Evolutionary conservation across 2,797 vertebrate species (phyloP).

Genomic region (Limnodromus scolopaceus): DNA sequence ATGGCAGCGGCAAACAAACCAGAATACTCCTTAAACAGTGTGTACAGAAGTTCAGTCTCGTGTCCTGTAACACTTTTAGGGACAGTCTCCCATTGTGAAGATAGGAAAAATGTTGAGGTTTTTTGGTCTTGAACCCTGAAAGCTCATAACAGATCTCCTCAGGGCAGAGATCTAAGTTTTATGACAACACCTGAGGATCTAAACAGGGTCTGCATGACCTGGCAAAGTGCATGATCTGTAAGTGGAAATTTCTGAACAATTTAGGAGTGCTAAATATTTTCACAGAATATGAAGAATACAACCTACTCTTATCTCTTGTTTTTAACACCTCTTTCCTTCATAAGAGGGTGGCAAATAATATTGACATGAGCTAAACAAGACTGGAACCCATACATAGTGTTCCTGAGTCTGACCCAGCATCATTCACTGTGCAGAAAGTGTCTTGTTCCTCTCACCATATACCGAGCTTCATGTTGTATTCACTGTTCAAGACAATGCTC

Average conservation of each 20-base stretch:
- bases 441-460: not conserved
- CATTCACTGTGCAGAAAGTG: fast-evolving
- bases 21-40: not conserved
- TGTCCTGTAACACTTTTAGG: fast-evolving
- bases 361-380: not conserved
- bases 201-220: fast-evolving
- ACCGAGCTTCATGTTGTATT: fast-evolving
- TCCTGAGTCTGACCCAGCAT: fast-evolving
- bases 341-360: not conserved
- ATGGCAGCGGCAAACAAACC: fast-evolving
- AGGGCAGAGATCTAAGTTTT: not conserved
- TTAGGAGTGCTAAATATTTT: not conserved
- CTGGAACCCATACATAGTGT: not conserved
- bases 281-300: not conserved
- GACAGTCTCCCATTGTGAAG: no score
- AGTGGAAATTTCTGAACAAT: not conserved
- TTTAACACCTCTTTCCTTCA: not conserved
- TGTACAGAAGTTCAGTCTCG: no score
- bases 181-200: not conserved
- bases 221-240: not conserved
- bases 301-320: not conserved
- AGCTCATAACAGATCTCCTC: not conserved
- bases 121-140: not conserved
- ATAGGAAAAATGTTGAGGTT: not conserved
- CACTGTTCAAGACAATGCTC: no score